A percentile compares a stretch with the other conserved stretches of the same genome.
phyloP scores from a whole-genome alignment of 2,113 vertebrate genomes.

The Blennius ocellaris region DNA sequence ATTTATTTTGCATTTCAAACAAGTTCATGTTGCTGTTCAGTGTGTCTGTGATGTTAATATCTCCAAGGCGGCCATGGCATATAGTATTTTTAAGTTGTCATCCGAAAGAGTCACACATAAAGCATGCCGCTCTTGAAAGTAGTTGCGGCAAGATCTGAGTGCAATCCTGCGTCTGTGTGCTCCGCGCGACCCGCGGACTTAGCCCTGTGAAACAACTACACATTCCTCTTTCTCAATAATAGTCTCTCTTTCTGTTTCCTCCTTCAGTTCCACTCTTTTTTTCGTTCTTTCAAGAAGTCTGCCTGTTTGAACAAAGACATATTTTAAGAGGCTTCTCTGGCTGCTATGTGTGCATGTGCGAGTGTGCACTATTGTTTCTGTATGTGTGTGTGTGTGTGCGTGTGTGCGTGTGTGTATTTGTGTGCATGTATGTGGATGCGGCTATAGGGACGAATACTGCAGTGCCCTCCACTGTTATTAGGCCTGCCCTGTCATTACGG shows the following conservation, averaged over 20 bases:
- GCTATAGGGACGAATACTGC: slow-evolving; percentile 72
- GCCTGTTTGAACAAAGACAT: slow-evolving; percentile 81
- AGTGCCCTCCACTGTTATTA: slow-evolving; percentile 84
- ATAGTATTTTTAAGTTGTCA: slow-evolving; percentile 29
- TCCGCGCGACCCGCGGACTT: slow-evolving; percentile 35
- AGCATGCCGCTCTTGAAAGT: slow-evolving; percentile 35
- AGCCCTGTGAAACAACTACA: slow-evolving; percentile 46
- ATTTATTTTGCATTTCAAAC: not conserved
- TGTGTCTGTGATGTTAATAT: not conserved
- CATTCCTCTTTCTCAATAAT: slow-evolving; percentile 74
- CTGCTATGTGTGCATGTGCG: slow-evolving; percentile 7
- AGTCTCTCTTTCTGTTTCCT: slow-evolving; percentile 62
- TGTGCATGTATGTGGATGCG: slow-evolving; percentile 38
- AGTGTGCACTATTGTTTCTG: too few relatives aligned
- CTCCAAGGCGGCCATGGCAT: slow-evolving; percentile 6
- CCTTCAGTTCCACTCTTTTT: slow-evolving; percentile 37
- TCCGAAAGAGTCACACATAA: slow-evolving; percentile 33
- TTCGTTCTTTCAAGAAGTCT: slow-evolving; percentile 68
- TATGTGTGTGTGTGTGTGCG: too few relatives aligned
- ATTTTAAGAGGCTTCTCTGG: slow-evolving; percentile 74
- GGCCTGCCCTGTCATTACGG: slow-evolving; percentile 83
- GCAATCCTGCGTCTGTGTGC: slow-evolving; percentile 76
- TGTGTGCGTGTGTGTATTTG: too few relatives aligned
- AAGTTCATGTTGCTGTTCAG: not conserved
- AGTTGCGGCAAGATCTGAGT: slow-evolving; percentile 37